Evolutionary conservation across 1,140 invertebrate genomes (phyloP), one percentile per base, ranked within the genome.

Genomic region (Bombus vancouverensis): DNA sequence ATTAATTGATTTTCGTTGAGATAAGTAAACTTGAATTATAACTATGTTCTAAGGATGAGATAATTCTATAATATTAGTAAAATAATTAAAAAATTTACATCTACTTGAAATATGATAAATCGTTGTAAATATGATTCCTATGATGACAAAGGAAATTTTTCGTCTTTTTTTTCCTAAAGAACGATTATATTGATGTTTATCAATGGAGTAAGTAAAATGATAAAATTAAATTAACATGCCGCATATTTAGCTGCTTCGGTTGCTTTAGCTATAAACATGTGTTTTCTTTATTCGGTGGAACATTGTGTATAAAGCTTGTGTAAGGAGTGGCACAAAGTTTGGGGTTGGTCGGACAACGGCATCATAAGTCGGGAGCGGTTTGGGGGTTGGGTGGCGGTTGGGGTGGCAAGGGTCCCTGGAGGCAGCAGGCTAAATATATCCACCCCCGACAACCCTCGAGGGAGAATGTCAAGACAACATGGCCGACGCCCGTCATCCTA

Each of bases 391-490:
- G 92, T 92, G 91, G 89, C 88, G 91, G 89, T 88, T 87, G 89
- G 92, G 92, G 91, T 92, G 91, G 91, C 90, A 88, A 92, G 92
- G 90, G 89, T 95, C 95, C 94, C 94, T 92, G 90, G 94, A 95
- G 95, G 95, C 94, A 92, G 93, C 91, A 94, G 93, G 94, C 94
- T 95, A 95, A 95, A 95, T 95, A 95, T 95, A 95, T 94, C 95
- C 94, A 95, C 93, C 94, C 93, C 93, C 93, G 92, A 93, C 92
- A 94, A 94, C 92, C 93, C 93, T 90, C 93, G 92, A 92, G 94
- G 93, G 94, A 94, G 92, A 95, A 95, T 95, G 94, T 95, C 95
- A 95, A 95, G 94, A 95, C 95, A 95, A 95, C 95, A 95, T 95
- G 95, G 95, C 95, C 94, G 95, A 95, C 95, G 94, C 93, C 94